Percentiles rank a stretch among this genome's conserved stretches.
Evolutionary conservation across 2,113 vertebrate species (phyloP).

Genomic region (Jacana jacana): DNA sequence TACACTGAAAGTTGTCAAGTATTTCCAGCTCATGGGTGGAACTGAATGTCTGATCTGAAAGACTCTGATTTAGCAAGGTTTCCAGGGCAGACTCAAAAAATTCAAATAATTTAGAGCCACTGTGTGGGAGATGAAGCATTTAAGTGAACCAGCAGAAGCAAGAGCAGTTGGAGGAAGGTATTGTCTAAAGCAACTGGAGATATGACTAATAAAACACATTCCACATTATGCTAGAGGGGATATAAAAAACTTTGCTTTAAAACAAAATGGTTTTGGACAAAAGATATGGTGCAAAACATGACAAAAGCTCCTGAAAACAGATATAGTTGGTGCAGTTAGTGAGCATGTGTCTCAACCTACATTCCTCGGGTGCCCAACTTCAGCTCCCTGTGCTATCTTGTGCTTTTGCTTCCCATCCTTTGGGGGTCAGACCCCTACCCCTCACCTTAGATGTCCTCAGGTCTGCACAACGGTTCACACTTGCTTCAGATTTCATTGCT

Average conservation of each 20-base stretch:
- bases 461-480: not conserved
- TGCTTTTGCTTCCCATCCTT: not conserved
- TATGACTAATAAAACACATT: not conserved
- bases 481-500: not conserved
- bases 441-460: not conserved
- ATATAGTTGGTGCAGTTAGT: not conserved
- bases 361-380: not conserved
- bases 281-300: not conserved
- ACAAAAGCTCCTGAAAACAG: not conserved
- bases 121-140: not conserved
- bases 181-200: not conserved
- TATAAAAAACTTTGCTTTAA: not conserved
- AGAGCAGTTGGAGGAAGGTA: not conserved
- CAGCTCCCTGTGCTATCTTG: fast-evolving
- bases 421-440: not conserved
- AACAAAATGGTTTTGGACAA: not conserved
- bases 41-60: not conserved
- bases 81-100: not conserved
- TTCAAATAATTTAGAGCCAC: not conserved
- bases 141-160: not conserved
- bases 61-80: not conserved
- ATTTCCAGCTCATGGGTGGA: not conserved
- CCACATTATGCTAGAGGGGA: not conserved
- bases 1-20: not conserved
- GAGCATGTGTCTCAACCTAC: fast-evolving